Base-by-base conservation (phyloP, 37 sponge, comb jelly and placozoan species). In the Agelas oroides region DNA sequence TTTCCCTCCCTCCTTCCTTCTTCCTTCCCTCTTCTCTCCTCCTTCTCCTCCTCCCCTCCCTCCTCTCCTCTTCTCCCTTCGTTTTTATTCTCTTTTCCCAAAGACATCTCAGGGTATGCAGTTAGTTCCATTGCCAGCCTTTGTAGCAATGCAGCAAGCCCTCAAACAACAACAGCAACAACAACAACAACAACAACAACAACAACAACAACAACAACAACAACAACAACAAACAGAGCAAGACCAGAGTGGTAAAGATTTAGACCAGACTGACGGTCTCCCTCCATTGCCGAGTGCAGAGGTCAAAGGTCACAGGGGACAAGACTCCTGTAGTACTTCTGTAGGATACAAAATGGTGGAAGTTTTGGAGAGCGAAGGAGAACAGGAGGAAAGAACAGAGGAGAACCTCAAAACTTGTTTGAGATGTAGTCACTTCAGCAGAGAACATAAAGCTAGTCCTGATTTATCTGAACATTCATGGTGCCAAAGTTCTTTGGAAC, bases 91-190 rank as follows among this genome's bases (percentile, higher is more conserved):
- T 46, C 46, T 8, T 8, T 8, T 46, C 8, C 46, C 46, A 3
- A 70, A 85, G 87, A 86, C 87, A 17, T 70, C 78, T 39, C 71
- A 86, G 32, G 87, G 87, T 6, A 59, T 79, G 40, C 33, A 46
- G 46, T 8, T 86, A 37, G 73, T 86, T 28, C 79, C 79, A 1
- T 36, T 86, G 19, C 76, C 46, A 18, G 19, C 53, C 18, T 76
- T 76, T 15, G 14, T 84, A 56, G 8, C 8, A 8, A 46, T 46
- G 46, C 46, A 46, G 8, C 46, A 46, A 46, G 65, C 84, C 25
- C 67, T 84, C 31, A 53, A 53, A 25, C 27, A 67, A 12, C 69
- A 52, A 23, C 33, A 33, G 33, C 34, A 33, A 18, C 77, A 59
- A 6, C 34, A 32, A 61, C 77, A 57, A 65, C 5, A 35, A 23